Evolutionary conservation across 1,140 invertebrate species (phyloP), one percentile per base, ranked within the genome.

Genomic region (Doryteuthis pealeii): DNA sequence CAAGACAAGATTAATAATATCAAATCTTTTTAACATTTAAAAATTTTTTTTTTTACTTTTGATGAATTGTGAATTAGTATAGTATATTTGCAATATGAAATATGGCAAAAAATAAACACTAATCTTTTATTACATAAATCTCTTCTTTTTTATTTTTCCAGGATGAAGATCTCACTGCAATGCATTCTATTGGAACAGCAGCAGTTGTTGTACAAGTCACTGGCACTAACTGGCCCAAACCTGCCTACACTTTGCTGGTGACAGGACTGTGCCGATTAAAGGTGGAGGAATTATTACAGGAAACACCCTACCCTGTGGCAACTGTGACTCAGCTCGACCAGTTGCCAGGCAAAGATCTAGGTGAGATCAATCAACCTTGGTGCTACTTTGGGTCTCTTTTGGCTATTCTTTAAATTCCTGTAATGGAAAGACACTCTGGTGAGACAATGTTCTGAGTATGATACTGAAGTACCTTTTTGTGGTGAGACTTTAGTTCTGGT

Each of bases 141-240:
- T 0, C 18, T 5, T 33, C 70, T 26, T 28, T 78, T 74, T 71
- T 72, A 14, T 72, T 72, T 73, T 77, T 66, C 31, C 58, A 85
- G 84, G 81, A 80, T 73, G 82, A 84, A 43, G 84, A 86, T 49
- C 49, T 85, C 40, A 78, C 82, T 5, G 74, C 75, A n/a, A 62
- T 89, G 18, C 89, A 90, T 80, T 77, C 84, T 26, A 86, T 90
- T 72, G 90, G 89, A 18, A 90, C 90, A 33, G 89, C 90, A 70
- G 90, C 89, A 15, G 85, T 90, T 65, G 89, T 90, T 8, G 88
- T 90, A 30, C 89, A 90, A 81, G 89, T 91, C 6, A 89, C 89
- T 10, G 89, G 90, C 6, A 90, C 89, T 2, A 90, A 89, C 78
- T 90, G 90, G 89, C 89, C 90, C 1, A 81, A 85, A 31, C 87